Percentiles rank a stretch among this genome's conserved stretches.
phyloP scores from a whole-genome alignment of 2,113 vertebrate genomes.

The Brevimyrus niger region DNA sequence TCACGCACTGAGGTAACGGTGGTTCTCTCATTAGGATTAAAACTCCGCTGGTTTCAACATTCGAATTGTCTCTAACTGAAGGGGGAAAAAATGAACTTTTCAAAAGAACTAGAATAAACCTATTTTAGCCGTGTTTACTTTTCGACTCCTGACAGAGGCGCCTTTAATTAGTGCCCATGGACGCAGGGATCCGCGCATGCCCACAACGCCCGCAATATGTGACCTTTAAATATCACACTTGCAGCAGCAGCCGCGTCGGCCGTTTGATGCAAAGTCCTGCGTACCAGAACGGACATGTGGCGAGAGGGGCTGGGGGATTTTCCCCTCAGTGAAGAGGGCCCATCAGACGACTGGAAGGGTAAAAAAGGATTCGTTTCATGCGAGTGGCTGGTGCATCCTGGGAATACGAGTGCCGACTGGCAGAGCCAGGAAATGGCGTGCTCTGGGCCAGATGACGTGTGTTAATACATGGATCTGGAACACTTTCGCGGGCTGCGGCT shows the following conservation, averaged over 20 bases:
- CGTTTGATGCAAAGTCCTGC: conserved; percentile 23
- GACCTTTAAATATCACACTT: conserved; percentile 36
- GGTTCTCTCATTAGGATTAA: conserved; percentile 50
- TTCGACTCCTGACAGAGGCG: conserved; percentile 22
- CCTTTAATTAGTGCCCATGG: conserved; percentile 34
- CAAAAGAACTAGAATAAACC: conserved; percentile 33
- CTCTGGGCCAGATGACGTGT: conserved; percentile 1
- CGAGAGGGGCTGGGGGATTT: conserved; percentile 20
- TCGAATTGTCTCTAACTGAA: conserved; percentile 31
- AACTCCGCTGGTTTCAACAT: conserved; percentile 33
- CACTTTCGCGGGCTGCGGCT: not conserved
- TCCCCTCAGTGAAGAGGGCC: conserved; percentile 25
- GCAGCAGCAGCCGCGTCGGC: not conserved
- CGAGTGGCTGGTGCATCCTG: not conserved
- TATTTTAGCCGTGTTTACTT: conserved; percentile 31
- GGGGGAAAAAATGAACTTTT: not conserved
- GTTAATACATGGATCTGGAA: conserved; percentile 19
- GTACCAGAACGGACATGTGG: conserved; percentile 34
- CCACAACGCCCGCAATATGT: conserved; percentile 32
- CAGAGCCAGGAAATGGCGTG: not conserved
- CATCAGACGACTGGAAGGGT: conserved; percentile 17
- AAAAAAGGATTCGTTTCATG: conserved; percentile 7
- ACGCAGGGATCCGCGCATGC: conserved; percentile 1
- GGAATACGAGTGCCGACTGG: not conserved
- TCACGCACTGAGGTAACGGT: conserved; percentile 39